Percentiles rank a stretch among this genome's conserved stretches.
Evolutionary conservation across 2,113 vertebrate genomes (phyloP).

Genomic region (Oncorhynchus nerka): DNA sequence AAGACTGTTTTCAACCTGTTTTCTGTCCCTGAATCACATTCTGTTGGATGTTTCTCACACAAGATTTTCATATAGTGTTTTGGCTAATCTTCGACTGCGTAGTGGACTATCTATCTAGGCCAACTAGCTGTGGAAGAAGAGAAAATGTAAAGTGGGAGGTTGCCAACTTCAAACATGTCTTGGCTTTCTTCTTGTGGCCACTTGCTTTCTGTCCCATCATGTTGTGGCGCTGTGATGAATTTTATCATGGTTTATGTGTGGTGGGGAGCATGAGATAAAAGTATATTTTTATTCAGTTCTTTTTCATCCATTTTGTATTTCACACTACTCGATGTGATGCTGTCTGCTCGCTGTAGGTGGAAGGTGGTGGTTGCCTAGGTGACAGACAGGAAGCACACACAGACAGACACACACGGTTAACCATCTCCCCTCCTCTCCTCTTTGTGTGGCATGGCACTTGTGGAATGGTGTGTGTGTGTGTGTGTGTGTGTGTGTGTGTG

Average conservation of each 20-base stretch:
- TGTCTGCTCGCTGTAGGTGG: conserved; percentile 31
- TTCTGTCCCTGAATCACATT: too few species aligned
- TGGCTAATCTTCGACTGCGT: too few species aligned
- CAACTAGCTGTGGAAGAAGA: too few species aligned
- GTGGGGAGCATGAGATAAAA: not conserved
- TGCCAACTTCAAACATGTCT: not conserved
- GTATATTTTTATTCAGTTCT: not conserved
- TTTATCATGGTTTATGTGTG: not conserved
- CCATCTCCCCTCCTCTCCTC: conserved; percentile 34
- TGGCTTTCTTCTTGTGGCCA: not conserved
- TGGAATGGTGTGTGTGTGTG: conserved; percentile 33
- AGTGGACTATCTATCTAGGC: too few species aligned
- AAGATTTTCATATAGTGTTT: too few species aligned
- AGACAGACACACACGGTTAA: conserved; percentile 33
- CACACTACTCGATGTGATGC: conserved; percentile 37
- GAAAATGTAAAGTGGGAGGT: not conserved
- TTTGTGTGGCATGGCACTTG: conserved; percentile 51
- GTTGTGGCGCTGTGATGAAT: not conserved
- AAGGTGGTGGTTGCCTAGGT: conserved; percentile 50
- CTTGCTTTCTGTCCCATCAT: not conserved
- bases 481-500: conserved; percentile 16
- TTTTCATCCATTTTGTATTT: conserved; percentile 28
- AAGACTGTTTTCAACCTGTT: too few species aligned
- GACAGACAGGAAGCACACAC: conserved; percentile 37
- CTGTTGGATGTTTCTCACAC: too few species aligned